Evolutionary conservation across 2,888 invertebrate species (phyloP), one percentile per base, ranked within the genome.

Genomic region (Micropterix aruncella): DNA sequence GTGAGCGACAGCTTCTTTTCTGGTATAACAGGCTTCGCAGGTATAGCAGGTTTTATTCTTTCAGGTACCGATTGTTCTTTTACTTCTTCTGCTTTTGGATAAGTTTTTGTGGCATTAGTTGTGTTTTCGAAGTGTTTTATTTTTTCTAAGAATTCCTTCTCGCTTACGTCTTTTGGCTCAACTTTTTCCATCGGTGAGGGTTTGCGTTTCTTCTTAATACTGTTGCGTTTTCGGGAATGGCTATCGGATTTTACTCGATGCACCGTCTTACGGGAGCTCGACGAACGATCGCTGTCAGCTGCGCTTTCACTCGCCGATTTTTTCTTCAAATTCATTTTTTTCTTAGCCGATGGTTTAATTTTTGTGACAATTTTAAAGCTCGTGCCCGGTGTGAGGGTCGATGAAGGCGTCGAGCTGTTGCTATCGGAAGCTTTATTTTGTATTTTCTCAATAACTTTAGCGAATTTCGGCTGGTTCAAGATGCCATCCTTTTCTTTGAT

Each of bases 1-100:
- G 66, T 61, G 63, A 71, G 53, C 52, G 68, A 64, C 51, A 71
- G 66, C 60, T 72, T 75, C 56, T 75, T 76, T 61, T 74, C 75
- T 62, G 75, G 75, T 63, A 76, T 67, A 66, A 71, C 73, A 39
- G 75, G 74, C 65, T 76, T 76, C 57, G 69, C 67, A 61, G 62
- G 12, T 7, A 27, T 27, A 5, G 12, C 5, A 12, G 27, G 27
- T 12, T 27, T 27, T 27, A 27, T 27, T 7, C 5, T 27, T 27
- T 27, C 27, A 27, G 12, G 27, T 27, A 7, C 12, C 12, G 5
- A 7, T 12, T 27, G 7, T 5, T 27, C 27, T 27, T 27, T 27
- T 5, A 27, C 12, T 27, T 27, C 27, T 7, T 27, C 27, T 7
- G 7, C 12, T 12, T 27, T 27, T 27, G 5, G 27, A 27, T 7